Base-by-base conservation (phyloP, 35 echinoderm and acorn worm genomes). In the Diadema setosum region DNA sequence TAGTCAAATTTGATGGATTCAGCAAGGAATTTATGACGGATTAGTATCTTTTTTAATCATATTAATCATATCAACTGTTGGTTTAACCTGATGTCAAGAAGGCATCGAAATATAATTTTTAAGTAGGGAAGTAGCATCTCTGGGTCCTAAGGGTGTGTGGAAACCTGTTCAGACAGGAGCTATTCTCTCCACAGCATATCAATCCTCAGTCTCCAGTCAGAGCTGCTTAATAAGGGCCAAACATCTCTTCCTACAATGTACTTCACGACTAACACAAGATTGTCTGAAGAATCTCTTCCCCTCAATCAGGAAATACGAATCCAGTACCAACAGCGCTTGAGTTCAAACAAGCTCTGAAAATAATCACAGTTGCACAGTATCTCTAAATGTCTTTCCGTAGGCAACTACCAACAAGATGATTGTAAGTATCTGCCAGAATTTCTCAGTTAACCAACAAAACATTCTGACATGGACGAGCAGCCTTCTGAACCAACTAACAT, bases 81-180 rank as follows among this genome's bases (percentile, higher is more conserved):
- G 48, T 92, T 92, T 46, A 56, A 87, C 42, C 61, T 87, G 24
- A 86, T 92, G 69, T 87, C 83, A 18, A 92, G 83, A 23, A 35
- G 83, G 9, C 83, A 92, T 81, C 90, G 83, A 14, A 82, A 86
- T 18, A 92, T 87, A 73, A 44, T n/a, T 81, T 18, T 50, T 90
- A 24, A 90, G 88, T 44, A 91, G 48, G 42, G 17, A 52, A n/a
- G n/a, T 9, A 9, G n/a, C n/a, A 52, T 9, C 48, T 16, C 5
- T 52, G n/a, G 48, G 48, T n/a, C n/a, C 48, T n/a, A 52, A 52
- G 48, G 31, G 33, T 3, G 83, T 59, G 45, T 75, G 84, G 84
- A 87, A 87, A 27, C 84, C 84, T 29, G 65, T 87, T 18, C 58
- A 87, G 65, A 87, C 27, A 18, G 84, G 84, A 74, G 84, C 74